Conservation (phyloP, 1,140 invertebrate species). For the Diorhabda carinulata region DNA sequence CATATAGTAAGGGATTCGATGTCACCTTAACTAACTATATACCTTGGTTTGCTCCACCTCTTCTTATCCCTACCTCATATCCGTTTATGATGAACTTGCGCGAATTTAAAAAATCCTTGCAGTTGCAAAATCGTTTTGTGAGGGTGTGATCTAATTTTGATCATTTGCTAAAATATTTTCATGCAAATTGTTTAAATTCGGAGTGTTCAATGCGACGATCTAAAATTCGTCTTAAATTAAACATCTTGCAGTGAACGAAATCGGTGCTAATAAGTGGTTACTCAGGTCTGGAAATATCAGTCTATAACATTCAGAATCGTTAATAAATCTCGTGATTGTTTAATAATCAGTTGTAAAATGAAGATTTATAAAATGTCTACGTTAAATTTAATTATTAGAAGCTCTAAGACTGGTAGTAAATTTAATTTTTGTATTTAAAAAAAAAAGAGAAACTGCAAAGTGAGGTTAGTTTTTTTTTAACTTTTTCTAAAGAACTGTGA, state of each 20-base stretch:
- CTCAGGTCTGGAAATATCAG: too few relatives aligned
- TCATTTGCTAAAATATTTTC: background rate
- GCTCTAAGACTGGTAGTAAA: constrained; percentile 37
- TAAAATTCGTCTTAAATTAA: constrained; percentile 16
- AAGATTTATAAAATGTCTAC: constrained; percentile 43
- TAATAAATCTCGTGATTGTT: background rate
- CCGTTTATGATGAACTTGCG: background rate
- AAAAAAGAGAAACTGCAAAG: constrained; percentile 19
- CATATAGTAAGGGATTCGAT: too few relatives aligned
- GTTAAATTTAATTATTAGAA: constrained; percentile 41
- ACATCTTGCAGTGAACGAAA: background rate
- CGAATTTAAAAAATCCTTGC: background rate
- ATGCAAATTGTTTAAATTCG: background rate
- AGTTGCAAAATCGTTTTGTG: background rate
- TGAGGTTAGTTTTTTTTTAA: constrained; percentile 32
- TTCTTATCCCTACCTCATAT: background rate
- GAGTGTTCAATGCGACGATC: constrained; percentile 5
- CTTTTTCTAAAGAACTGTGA: constrained; percentile 27
- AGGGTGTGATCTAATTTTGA: background rate
- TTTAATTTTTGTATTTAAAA: constrained; percentile 30
- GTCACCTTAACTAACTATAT: background rate
- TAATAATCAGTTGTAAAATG: constrained; percentile 32
- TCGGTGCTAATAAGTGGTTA: background rate
- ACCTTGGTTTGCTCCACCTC: background rate
- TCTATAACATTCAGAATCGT: background rate